phyloP scores from a whole-genome alignment of 2,888 invertebrate genomes.

The Harmothoe impar region DNA sequence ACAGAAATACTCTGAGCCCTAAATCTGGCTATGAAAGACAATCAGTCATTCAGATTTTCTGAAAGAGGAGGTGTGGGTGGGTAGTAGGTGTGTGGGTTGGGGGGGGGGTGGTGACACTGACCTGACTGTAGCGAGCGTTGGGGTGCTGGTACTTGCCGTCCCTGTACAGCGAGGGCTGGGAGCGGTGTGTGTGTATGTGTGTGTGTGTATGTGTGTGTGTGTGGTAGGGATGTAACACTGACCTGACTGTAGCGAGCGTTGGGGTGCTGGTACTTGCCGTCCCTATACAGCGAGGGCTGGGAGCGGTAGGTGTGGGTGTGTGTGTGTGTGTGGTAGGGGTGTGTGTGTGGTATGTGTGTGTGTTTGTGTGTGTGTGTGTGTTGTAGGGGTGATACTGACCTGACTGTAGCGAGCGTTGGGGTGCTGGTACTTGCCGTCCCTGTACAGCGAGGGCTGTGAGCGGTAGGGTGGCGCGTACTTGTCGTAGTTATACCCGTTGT shows the following conservation, averaged over 20 bases:
- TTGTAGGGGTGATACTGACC: constrained; percentile 68
- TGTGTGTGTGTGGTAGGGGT: too few species aligned
- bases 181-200: too few species aligned
- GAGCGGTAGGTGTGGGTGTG: too few species aligned
- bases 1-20: too few species aligned
- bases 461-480: constrained; percentile 77
- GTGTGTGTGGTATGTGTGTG: too few species aligned
- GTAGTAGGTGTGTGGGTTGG: too few species aligned
- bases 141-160: constrained; percentile 78
- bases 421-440: constrained; percentile 78
- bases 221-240: too few species aligned
- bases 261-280: constrained; percentile 78
- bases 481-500: constrained; percentile 76
- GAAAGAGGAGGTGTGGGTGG: too few species aligned
- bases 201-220: too few species aligned
- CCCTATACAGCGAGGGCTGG: constrained; percentile 75
- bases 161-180: constrained; percentile 76
- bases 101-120: constrained; percentile 63
- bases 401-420: constrained; percentile 76
- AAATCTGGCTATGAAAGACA: too few species aligned
- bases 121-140: constrained; percentile 77
- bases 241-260: constrained; percentile 78
- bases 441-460: constrained; percentile 76
- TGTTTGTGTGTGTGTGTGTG: too few species aligned
- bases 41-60: too few species aligned